Evolutionary conservation across 2,797 vertebrate species (phyloP).

Genomic region (Sebastolobus alascanus): DNA sequence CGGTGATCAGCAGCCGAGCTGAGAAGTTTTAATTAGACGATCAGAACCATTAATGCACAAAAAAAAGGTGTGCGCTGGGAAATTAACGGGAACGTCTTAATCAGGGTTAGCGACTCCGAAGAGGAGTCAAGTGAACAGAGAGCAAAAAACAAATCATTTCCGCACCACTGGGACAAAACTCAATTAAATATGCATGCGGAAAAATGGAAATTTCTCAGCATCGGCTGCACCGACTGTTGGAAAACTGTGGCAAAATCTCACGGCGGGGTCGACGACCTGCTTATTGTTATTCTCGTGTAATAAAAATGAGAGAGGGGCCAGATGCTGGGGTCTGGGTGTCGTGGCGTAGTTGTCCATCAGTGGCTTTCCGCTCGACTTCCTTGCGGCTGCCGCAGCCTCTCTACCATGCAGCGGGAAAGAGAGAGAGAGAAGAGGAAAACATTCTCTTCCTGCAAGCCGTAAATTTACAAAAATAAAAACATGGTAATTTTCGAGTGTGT

Average conservation of each 20-base stretch:
- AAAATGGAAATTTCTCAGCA: constrained; percentile 91
- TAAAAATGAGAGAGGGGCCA: constrained; percentile 87
- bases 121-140: constrained; percentile 93
- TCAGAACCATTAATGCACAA: constrained; percentile 93
- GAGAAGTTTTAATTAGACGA: constrained; percentile 93
- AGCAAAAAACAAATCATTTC: constrained; percentile 93
- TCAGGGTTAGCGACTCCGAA: constrained; percentile 92
- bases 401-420: constrained; percentile 27
- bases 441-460: constrained; percentile 73
- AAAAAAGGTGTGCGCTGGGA: constrained; percentile 92
- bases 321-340: constrained; percentile 83
- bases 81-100: constrained; percentile 93
- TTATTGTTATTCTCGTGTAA: constrained; percentile 91
- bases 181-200: constrained; percentile 92
- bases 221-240: constrained; percentile 85
- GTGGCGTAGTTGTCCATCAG: constrained; percentile 83
- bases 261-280: constrained; percentile 86
- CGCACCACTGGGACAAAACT: constrained; percentile 91
- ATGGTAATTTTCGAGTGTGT: constrained; percentile 65
- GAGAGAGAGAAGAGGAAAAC: constrained; percentile 48
- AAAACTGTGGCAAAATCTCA: constrained; percentile 87
- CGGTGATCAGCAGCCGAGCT: constrained; percentile 91
- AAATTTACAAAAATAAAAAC: constrained; percentile 83
- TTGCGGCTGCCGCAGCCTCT: constrained; percentile 65
- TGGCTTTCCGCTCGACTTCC: constrained; percentile 85